Percentiles rank a stretch among this genome's conserved stretches.
These are phyloP conservation scores for Drosophila truncata DNA, from an alignment of 1,140 invertebrate species.

Conservation along the genomic window DNA sequence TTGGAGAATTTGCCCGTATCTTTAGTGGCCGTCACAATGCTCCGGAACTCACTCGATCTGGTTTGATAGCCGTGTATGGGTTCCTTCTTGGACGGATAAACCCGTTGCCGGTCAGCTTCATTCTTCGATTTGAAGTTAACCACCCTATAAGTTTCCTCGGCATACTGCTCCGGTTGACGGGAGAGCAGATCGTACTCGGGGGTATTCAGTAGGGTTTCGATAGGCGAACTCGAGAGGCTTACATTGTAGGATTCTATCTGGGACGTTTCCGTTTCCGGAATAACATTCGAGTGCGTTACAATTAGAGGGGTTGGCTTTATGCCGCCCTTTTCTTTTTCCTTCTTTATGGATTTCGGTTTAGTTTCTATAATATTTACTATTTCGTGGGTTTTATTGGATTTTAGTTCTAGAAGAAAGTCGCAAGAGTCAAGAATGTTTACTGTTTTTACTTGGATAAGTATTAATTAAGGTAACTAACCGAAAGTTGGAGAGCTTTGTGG, in stretches of 20 bases:
- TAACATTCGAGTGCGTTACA: conserved; percentile 33
- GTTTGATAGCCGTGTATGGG: conserved; percentile 65
- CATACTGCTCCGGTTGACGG: conserved; percentile 92
- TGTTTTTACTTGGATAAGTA: neutral
- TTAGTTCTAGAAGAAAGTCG: conserved; percentile 37
- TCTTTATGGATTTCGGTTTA: conserved; percentile 46
- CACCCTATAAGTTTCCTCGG: conserved; percentile 91
- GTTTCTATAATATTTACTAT: conserved; percentile 71
- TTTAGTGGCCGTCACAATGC: conserved; percentile 37
- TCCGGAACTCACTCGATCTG: conserved; percentile 49
- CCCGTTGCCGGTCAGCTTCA: conserved; percentile 50
- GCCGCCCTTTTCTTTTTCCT: conserved; percentile 50
- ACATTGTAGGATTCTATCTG: conserved; percentile 23
- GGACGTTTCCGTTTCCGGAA: conserved; percentile 38
- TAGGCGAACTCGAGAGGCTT: conserved; percentile 48
- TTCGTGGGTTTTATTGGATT: conserved; percentile 38
- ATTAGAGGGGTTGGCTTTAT: conserved; percentile 66
- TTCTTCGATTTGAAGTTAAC: conserved; percentile 85
- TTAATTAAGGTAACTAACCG: conserved; percentile 49
- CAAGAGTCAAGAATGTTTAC: neutral
- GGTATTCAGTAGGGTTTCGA: conserved; percentile 79
- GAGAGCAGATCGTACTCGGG: conserved; percentile 94
- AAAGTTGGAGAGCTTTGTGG: conserved; percentile 86
- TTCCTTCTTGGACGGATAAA: conserved; percentile 54
- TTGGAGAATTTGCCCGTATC: conserved; percentile 50